Percentiles rank a stretch among this genome's conserved stretches.
Evolutionary conservation across 1,140 invertebrate genomes (phyloP).

Genomic region (Drosophila jambulina): DNA sequence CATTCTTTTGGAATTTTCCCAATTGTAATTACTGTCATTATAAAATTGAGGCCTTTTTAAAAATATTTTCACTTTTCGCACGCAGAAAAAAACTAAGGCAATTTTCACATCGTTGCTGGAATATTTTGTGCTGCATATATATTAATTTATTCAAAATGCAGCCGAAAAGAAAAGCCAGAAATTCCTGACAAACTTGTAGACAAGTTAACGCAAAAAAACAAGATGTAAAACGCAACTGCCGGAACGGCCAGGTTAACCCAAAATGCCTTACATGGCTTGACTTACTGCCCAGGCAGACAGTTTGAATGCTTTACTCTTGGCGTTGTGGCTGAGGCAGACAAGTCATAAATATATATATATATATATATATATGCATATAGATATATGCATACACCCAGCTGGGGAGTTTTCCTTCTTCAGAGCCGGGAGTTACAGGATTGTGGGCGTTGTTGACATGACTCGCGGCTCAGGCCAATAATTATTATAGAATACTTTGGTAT

Average conservation of each 20-base stretch:
- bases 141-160: constrained; percentile 60
- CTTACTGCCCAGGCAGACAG: constrained; percentile 60
- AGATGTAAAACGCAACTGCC: constrained; percentile 43
- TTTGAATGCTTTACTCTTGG: constrained; percentile 37
- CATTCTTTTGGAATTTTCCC: background rate
- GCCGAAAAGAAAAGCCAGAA: constrained; percentile 66
- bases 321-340: constrained; percentile 37
- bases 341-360: constrained; percentile 61
- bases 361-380: background rate
- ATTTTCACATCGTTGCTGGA: constrained; percentile 47
- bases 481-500: constrained; percentile 54
- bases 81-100: constrained; percentile 16
- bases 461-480: constrained; percentile 25
- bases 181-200: constrained; percentile 78
- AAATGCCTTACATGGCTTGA: constrained; percentile 45
- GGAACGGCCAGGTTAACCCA: constrained; percentile 51
- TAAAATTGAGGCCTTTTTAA: constrained; percentile 8
- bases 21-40: background rate
- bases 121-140: constrained; percentile 35
- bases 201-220: constrained; percentile 8
- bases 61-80: constrained; percentile 60
- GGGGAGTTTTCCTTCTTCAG: constrained; percentile 30
- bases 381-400: constrained; percentile 24
- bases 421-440: constrained; percentile 21
- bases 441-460: constrained; percentile 58